Evolutionary conservation across 2,113 vertebrate species (phyloP).

Genomic region (Scartelaos histophorus): DNA sequence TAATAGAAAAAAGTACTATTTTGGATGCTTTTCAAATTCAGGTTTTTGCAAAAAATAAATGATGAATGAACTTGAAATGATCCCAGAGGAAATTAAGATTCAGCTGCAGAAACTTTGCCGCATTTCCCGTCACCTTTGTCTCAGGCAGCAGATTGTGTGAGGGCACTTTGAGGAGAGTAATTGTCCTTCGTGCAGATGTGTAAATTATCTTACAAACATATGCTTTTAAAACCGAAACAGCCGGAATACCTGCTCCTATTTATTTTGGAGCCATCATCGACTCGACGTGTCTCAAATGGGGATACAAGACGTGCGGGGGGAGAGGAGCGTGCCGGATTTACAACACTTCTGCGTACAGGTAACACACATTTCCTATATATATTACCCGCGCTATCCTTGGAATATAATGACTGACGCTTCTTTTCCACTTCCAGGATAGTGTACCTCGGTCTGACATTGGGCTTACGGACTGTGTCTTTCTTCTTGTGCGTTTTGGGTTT

Average conservation of each 20-base stretch:
- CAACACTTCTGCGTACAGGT: constrained; percentile 86
- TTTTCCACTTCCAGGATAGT: constrained; percentile 70
- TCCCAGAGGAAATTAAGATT: too few relatives aligned
- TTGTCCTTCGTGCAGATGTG: too few relatives aligned
- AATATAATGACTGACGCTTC: neutral
- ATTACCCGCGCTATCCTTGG: too few relatives aligned
- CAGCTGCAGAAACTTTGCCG: too few relatives aligned
- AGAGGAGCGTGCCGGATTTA: constrained; percentile 91
- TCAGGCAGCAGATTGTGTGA: too few relatives aligned
- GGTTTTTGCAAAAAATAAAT: too few relatives aligned
- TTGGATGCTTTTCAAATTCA: too few relatives aligned
- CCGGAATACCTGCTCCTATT: constrained; percentile 91
- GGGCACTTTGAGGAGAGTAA: too few relatives aligned
- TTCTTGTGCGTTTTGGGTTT: constrained; percentile 83
- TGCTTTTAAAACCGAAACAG: constrained; percentile 63
- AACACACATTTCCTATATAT: neutral
- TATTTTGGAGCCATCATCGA: constrained; percentile 93
- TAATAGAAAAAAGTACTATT: too few relatives aligned
- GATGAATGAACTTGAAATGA: too few relatives aligned
- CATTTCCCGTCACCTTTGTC: too few relatives aligned
- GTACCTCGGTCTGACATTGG: constrained; percentile 86
- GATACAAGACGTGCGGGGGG: constrained; percentile 84
- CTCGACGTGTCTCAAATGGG: constrained; percentile 91
- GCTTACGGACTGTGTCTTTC: constrained; percentile 84
- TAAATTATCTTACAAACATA: neutral